These are phyloP conservation scores for Melanocharis versteri DNA, from an alignment of 2,113 vertebrate genomes.

Conservation along the genomic window DNA sequence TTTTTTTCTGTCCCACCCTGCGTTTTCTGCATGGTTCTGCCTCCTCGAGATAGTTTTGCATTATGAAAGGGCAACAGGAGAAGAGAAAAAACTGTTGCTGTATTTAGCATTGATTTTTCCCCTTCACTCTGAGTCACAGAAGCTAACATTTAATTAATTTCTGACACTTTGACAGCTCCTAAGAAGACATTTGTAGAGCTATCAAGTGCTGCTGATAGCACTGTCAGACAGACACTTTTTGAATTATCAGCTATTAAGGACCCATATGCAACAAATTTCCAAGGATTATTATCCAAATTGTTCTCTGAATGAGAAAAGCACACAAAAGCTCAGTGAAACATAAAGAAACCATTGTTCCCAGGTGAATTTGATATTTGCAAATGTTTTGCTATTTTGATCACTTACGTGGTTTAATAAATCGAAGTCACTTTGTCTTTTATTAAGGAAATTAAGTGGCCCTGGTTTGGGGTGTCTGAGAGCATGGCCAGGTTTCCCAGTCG, in stretches of 20 bases:
- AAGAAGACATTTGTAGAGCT: constrained; percentile 73
- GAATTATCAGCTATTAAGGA: constrained; percentile 65
- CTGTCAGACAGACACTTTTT: constrained; percentile 69
- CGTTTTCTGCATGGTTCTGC: constrained; percentile 35
- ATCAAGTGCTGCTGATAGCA: constrained; percentile 66
- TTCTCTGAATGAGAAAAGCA: constrained; percentile 60
- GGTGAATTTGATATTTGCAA: constrained; percentile 64
- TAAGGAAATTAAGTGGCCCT: neutral
- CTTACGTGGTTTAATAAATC: neutral
- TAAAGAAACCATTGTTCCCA: constrained; percentile 54
- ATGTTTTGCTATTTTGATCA: constrained; percentile 69
- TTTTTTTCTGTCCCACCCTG: neutral
- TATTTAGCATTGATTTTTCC: constrained; percentile 43
- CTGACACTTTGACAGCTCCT: constrained; percentile 81
- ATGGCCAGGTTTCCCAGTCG: neutral
- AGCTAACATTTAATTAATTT: constrained; percentile 82
- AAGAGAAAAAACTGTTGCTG: constrained; percentile 43
- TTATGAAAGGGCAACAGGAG: constrained; percentile 40
- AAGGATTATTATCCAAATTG: constrained; percentile 64
- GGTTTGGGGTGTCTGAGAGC: neutral
- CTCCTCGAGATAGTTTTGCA: constrained; percentile 27
- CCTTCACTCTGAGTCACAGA: constrained; percentile 75
- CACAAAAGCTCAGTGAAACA: constrained; percentile 56
- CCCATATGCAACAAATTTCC: constrained; percentile 63
- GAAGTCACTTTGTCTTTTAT: neutral